Evolutionary conservation across 2,797 vertebrate species (phyloP).

Genomic region (Gila robusta): DNA sequence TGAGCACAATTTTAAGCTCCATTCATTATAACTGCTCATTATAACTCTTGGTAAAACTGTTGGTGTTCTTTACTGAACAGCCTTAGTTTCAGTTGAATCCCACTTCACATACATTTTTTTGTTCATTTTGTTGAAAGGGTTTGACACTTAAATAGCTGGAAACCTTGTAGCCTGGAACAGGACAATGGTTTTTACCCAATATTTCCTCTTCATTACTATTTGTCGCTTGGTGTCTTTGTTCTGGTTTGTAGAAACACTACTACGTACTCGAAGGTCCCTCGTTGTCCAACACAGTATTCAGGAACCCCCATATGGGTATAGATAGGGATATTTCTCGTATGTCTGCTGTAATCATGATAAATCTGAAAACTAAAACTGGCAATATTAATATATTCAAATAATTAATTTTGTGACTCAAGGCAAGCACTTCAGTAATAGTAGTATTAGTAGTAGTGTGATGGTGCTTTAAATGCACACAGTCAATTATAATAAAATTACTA

Average conservation of each 20-base stretch:
- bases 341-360: no score
- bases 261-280: not conserved
- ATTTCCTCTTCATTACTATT: not conserved
- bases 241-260: not conserved
- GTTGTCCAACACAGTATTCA: not conserved
- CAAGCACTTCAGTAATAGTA: not conserved
- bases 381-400: no score
- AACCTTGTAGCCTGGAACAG: not conserved
- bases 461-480: conserved; percentile 4
- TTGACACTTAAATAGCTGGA: not conserved
- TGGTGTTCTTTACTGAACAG: not conserved
- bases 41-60: conserved; percentile 11
- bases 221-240: not conserved
- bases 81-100: not conserved
- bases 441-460: not conserved
- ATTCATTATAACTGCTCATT: conserved; percentile 31
- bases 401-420: no score
- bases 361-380: no score
- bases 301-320: not conserved
- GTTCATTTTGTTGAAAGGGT: not conserved
- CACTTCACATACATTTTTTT: not conserved
- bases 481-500: not conserved
- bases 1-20: conserved; percentile 21
- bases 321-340: not conserved
- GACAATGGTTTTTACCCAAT: not conserved